Conservation (phyloP, 2,113 vertebrate genomes). For the Probosciger aterrimus region DNA sequence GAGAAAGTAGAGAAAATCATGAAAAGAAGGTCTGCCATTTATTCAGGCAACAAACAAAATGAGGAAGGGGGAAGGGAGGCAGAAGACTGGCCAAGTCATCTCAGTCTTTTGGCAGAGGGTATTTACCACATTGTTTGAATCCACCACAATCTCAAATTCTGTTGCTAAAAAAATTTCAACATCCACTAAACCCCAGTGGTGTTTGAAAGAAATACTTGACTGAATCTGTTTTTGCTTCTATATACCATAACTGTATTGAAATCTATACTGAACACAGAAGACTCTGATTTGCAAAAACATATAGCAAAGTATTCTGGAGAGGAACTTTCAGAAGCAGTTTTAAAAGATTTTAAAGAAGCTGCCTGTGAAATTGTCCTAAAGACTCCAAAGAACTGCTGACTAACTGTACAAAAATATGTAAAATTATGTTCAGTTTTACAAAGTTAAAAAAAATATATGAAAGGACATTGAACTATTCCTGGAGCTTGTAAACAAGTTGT, state of each 20-base stretch:
- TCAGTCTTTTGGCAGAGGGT: background rate
- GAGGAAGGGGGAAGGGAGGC: background rate
- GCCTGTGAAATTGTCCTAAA: background rate
- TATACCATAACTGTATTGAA: background rate
- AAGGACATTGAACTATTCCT: background rate
- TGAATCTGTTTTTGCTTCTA: background rate
- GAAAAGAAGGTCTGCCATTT: background rate
- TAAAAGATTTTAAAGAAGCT: background rate
- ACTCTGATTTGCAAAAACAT: background rate
- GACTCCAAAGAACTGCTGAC: background rate
- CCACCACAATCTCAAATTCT: background rate
- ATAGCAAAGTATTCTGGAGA: background rate
- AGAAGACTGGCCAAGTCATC: background rate
- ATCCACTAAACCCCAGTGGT: background rate
- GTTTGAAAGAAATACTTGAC: background rate
- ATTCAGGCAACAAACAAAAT: background rate
- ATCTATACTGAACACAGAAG: background rate
- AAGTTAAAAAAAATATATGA: background rate
- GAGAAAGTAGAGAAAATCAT: background rate
- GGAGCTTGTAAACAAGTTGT: background rate
- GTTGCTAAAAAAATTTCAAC: background rate
- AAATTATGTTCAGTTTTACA: background rate
- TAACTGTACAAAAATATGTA: background rate
- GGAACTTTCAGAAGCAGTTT: background rate
- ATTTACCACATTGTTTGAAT: background rate